These are phyloP conservation scores for Motacilla alba DNA, from an alignment of 2,113 vertebrate species.

Conservation along the genomic window DNA sequence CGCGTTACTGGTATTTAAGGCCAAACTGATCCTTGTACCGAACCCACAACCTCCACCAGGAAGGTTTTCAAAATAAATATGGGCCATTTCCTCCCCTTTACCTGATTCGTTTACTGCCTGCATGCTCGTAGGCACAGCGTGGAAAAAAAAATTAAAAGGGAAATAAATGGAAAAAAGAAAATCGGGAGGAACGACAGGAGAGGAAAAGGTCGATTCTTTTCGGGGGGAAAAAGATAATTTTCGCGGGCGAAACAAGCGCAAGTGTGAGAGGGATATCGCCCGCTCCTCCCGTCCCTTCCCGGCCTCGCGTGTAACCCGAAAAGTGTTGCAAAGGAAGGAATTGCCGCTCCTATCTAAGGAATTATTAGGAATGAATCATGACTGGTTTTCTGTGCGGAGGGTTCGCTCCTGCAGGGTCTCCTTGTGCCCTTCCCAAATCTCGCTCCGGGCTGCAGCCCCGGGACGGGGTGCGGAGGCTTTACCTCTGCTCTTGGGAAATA, in stretches of 20 bases:
- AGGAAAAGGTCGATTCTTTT: not conserved
- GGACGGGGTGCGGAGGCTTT: not conserved
- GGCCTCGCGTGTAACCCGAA: not conserved
- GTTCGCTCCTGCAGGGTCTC: not conserved
- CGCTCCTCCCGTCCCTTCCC: not conserved
- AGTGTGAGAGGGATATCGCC: not conserved
- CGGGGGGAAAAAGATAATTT: not conserved
- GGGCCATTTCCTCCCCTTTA: not conserved
- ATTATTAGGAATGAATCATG: not conserved
- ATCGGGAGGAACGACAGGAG: not conserved
- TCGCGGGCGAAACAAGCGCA: not conserved
- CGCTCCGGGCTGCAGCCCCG: not conserved
- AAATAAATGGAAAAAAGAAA: not conserved
- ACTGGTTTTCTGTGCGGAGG: not conserved
- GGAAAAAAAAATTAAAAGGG: rapidly evolving
- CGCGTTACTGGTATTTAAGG: not conserved
- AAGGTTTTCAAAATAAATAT: not conserved
- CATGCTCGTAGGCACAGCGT: not conserved
- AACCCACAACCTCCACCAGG: not conserved
- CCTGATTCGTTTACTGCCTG: not conserved
- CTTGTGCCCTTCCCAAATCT: not conserved
- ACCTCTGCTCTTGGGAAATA: not conserved
- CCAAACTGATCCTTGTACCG: not conserved
- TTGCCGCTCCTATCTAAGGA: not conserved
- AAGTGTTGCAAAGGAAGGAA: not conserved